Conservation (phyloP, 2,113 vertebrate genomes). For the Anarhynchus alexandrinus region DNA sequence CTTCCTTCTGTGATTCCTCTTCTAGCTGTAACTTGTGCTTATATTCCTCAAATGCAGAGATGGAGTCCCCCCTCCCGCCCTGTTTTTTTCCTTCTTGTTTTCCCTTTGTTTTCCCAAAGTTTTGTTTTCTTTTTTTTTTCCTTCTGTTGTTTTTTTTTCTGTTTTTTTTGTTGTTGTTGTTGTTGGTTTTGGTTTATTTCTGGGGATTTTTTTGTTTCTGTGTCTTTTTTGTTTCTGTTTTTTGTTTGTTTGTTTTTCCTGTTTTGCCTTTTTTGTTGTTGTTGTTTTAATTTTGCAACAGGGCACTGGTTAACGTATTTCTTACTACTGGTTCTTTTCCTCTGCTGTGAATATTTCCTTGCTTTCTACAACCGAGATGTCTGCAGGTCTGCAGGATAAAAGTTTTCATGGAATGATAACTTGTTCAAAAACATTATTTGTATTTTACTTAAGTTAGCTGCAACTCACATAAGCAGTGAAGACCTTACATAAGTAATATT, state of each 20-base stretch:
- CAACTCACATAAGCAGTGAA: not conserved
- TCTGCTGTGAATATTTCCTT: not conserved
- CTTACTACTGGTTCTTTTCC: not conserved
- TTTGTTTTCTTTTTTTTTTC: not conserved
- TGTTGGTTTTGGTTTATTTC: not conserved
- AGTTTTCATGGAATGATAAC: not conserved
- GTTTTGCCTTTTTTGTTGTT: too few relatives aligned
- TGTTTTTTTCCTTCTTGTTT: not conserved
- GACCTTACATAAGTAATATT: not conserved
- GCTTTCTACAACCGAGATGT: not conserved
- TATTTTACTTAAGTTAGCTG: not conserved
- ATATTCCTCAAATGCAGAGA: not conserved
- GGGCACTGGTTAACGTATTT: not conserved
- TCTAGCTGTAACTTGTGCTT: not conserved
- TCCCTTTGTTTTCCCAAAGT: too few relatives aligned
- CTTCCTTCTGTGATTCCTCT: not conserved
- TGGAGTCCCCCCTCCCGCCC: not conserved
- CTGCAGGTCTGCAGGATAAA: not conserved
- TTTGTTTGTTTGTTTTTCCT: too few relatives aligned
- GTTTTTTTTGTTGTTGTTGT: too few relatives aligned
- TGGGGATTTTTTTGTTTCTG: not conserved
- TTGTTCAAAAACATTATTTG: not conserved
- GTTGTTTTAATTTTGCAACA: not conserved
- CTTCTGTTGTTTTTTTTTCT: too few relatives aligned
- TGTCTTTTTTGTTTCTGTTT: not conserved